phyloP scores from a whole-genome alignment of 2,888 invertebrate genomes.

The Crossocerus cetratus region DNA sequence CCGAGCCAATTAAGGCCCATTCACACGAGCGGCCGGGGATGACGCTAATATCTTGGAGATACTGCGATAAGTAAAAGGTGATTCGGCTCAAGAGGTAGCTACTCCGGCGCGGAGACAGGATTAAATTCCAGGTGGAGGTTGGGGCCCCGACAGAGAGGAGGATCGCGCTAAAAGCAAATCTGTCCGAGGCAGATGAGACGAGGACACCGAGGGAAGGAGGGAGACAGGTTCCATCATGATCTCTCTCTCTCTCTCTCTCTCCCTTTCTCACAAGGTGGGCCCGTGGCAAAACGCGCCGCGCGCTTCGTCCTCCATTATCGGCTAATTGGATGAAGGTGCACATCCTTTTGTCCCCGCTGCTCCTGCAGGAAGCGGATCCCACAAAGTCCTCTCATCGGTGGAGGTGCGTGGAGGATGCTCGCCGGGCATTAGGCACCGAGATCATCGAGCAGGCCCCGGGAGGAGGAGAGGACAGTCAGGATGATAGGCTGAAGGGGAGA shows the following conservation, averaged over 20 bases:
- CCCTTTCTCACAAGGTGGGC: conserved; percentile 5
- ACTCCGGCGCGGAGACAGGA: no score
- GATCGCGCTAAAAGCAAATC: conserved; percentile 13
- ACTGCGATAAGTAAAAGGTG: no score
- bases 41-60: no score
- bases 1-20: no score
- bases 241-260: no score
- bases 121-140: background rate
- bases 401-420: conserved; percentile 27
- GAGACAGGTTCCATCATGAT: no score
- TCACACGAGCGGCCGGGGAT: no score
- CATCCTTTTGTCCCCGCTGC: conserved; percentile 62
- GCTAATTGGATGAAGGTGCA: conserved; percentile 71
- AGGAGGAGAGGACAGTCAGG: no score
- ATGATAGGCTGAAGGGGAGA: no score
- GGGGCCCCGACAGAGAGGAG: background rate
- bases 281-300: conserved; percentile 56
- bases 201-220: conserved; percentile 26
- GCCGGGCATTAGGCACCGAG: conserved; percentile 40
- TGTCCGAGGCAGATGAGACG: conserved; percentile 12
- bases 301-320: conserved; percentile 56
- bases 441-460: conserved; percentile 12
- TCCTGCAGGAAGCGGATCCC: conserved; percentile 34
- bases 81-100: no score
- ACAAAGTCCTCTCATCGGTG: conserved; percentile 24